A percentile compares a stretch with the other conserved stretches of the same genome.
These are phyloP conservation scores for Canis aureus DNA, from an alignment of 2,113 vertebrate genomes.

Conservation along the genomic window DNA sequence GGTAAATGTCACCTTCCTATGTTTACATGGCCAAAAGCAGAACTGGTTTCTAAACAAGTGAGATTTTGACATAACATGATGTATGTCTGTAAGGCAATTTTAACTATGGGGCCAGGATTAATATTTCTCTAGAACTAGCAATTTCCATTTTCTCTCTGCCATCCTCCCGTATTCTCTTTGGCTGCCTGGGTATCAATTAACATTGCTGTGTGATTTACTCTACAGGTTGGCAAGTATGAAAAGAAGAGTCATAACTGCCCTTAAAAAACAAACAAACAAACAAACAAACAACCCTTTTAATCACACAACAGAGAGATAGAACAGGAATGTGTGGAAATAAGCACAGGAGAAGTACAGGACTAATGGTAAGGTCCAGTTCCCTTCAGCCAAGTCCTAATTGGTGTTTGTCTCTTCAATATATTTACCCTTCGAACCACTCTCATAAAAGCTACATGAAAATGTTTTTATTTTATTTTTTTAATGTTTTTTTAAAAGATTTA, in stretches of 20 bases:
- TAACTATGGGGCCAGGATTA: not conserved
- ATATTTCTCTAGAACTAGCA: not conserved
- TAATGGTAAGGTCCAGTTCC: too few species aligned
- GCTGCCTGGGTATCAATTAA: rapidly evolving
- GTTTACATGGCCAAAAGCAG: not conserved
- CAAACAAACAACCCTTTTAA: not conserved
- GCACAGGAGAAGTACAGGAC: not conserved
- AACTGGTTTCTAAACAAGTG: not conserved
- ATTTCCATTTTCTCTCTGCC: not conserved
- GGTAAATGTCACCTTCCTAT: not conserved
- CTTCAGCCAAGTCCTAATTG: not conserved
- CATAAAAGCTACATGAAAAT: not conserved
- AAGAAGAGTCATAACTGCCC: not conserved
- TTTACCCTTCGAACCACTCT: not conserved
- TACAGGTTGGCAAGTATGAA: not conserved
- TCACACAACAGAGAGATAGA: not conserved
- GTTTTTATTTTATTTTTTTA: not conserved
- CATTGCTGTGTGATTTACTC: not conserved
- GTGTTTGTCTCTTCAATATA: not conserved
- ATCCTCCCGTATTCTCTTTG: not conserved
- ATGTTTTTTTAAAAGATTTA: too few species aligned
- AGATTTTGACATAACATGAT: not conserved
- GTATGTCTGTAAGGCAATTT: not conserved
- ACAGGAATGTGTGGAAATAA: not conserved
- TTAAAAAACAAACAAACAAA: not conserved